Conservation (phyloP, 2,888 invertebrate species). For the Enchytraeus crypticus region DNA sequence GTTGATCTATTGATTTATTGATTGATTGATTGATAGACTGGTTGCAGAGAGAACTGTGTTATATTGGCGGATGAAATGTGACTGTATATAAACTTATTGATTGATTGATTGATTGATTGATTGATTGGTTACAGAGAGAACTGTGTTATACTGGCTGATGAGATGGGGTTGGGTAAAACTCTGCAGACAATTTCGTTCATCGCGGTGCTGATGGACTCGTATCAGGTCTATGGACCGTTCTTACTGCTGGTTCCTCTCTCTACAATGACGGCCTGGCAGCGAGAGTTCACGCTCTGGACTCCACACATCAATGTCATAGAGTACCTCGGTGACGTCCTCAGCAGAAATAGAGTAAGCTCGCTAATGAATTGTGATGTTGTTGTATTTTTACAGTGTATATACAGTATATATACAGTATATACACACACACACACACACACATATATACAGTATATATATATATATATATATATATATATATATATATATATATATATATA, state of each 20-base stretch:
- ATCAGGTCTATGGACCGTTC: conserved; percentile 89
- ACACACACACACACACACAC: no score
- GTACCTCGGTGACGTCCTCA: conserved; percentile 87
- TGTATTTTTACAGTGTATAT: no score
- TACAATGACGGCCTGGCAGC: conserved; percentile 97
- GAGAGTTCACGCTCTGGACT: conserved; percentile 91
- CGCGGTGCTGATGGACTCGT: conserved; percentile 79
- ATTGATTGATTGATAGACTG: no score
- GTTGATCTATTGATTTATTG: no score
- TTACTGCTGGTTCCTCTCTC: conserved; percentile 93
- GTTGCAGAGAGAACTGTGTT: no score
- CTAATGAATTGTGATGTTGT: neutral
- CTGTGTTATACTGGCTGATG: conserved; percentile 93
- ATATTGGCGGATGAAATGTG: no score
- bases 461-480: neutral
- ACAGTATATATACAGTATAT: no score
- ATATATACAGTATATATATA: no score
- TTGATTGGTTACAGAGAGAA: no score
- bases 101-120: no score
- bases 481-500: no score
- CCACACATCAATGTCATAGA: conserved; percentile 93
- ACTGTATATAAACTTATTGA: no score
- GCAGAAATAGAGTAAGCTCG: conserved; percentile 69
- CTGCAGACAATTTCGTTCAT: conserved; percentile 90
- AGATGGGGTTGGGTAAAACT: conserved; percentile 98